A percentile compares a stretch with the other conserved stretches of the same genome.
Evolutionary conservation across 1,140 invertebrate genomes (phyloP).

Genomic region (Cepaea nemoralis): DNA sequence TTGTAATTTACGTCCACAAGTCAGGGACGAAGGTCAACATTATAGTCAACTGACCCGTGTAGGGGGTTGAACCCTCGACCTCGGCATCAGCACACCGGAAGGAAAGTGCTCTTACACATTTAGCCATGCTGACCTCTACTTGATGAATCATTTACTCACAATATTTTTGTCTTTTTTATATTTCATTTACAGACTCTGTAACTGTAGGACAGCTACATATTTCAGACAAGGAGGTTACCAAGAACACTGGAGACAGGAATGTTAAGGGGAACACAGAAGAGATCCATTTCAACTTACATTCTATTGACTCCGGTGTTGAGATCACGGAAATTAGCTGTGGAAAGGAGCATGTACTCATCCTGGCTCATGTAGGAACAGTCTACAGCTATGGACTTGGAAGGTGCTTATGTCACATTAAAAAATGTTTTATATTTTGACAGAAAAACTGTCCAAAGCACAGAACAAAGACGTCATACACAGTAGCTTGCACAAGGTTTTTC

Average conservation of each 20-base stretch:
- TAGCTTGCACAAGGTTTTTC: too few relatives aligned
- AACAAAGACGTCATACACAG: too few relatives aligned
- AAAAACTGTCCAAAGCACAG: too few relatives aligned
- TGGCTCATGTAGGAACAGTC: neutral
- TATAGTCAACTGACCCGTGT: too few relatives aligned
- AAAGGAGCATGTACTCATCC: constrained; percentile 17
- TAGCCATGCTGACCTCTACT: too few relatives aligned
- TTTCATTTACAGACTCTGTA: constrained; percentile 7
- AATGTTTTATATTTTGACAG: neutral
- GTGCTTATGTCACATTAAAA: neutral
- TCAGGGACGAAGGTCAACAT: too few relatives aligned
- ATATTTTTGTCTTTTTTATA: neutral
- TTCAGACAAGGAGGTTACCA: neutral
- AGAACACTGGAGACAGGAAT: neutral
- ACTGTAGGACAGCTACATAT: neutral
- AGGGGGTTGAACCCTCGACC: too few relatives aligned
- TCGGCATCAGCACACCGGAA: too few relatives aligned
- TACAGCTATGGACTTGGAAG: constrained; percentile 36
- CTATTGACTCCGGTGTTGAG: constrained; percentile 2
- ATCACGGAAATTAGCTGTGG: constrained; percentile 26
- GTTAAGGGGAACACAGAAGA: neutral
- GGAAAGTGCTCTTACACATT: too few relatives aligned
- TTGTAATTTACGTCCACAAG: too few relatives aligned
- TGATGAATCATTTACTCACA: too few relatives aligned
- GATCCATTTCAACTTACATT: neutral